Base-by-base conservation (phyloP, 92 coral and sea anemone genomes). In the Bergia sp. region DNA sequence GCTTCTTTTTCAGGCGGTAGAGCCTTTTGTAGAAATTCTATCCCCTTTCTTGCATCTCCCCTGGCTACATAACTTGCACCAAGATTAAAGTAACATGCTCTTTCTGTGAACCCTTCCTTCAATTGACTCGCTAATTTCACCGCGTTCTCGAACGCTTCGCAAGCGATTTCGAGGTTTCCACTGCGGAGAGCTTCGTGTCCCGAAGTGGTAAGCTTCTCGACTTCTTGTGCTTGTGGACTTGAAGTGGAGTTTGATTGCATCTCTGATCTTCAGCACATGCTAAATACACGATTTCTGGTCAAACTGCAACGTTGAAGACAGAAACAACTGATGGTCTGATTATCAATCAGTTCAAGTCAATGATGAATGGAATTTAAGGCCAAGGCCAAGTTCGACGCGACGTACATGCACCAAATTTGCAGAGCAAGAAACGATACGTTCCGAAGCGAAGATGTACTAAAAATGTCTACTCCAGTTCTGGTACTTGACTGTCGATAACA, bases 61-160 rank as follows among this genome's bases (percentile, higher is more conserved):
- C 89, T 92, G 0, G 99, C 99, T 1, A 97, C 99, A 85, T 90
- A 97, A 81, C 99, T 94, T 47, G 99, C 99, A 45, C 99, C 99
- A 15, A 97, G 94, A 87, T 97, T 97, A 42, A 97, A 97, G 73
- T 86, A 93, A 61, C 99, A 97, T 43, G 99, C 99, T 91, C 99
- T 96, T 76, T 92, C 96, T 5, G 96, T 97, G 76, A 94, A 97
- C 0, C 96, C 95, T 79, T 97, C 99, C 44, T 91, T 92, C 4
- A 95, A 67, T 4, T 89, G 91, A 21, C 81, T 88, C 73, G 99
- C 95, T 42, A 97, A 89, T 29, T 84, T 69, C 7, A 93, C 91
- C 10, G 99, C 99, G 82, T 86, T 94, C 81, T 97, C 99, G 88
- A 96, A 97, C 37, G 95, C 88, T 61, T 67, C 67, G 65, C 93